Evolutionary conservation across 2,113 vertebrate species (phyloP).

Genomic region (Phrynocephalus versicolor): DNA sequence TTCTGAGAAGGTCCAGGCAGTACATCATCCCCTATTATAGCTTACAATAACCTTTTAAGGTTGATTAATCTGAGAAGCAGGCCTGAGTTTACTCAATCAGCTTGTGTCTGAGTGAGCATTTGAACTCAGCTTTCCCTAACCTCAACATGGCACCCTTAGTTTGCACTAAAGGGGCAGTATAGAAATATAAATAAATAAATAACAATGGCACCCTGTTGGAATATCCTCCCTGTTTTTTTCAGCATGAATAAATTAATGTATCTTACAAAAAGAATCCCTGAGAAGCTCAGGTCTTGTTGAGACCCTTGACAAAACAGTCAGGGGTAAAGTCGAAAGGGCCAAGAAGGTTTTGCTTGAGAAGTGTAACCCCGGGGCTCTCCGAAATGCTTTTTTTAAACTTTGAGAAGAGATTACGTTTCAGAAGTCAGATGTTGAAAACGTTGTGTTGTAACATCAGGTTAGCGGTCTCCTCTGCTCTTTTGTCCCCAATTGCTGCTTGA

Average conservation of each 20-base stretch:
- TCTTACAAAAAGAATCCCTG: not conserved
- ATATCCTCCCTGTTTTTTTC: not conserved
- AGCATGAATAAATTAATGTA: too few species aligned
- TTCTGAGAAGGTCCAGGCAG: not conserved
- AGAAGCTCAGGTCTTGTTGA: not conserved
- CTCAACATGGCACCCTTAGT: not conserved
- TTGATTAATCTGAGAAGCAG: not conserved
- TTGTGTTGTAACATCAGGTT: not conserved
- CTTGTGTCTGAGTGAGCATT: not conserved
- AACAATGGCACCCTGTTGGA: too few species aligned
- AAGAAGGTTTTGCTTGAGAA: not conserved
- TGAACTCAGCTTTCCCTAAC: not conserved
- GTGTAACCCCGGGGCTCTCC: not conserved
- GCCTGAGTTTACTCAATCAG: not conserved
- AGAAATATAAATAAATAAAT: too few species aligned
- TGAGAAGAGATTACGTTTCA: not conserved
- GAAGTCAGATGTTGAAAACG: not conserved
- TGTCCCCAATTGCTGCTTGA: not conserved
- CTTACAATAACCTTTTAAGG: not conserved
- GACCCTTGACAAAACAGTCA: not conserved
- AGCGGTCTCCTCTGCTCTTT: too few species aligned
- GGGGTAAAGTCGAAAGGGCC: not conserved
- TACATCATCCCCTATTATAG: not conserved
- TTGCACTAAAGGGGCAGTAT: too few species aligned
- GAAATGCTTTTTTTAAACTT: not conserved